Evolutionary conservation across 2,797 vertebrate genomes (phyloP), one percentile per base, ranked within the genome.

Genomic region (Carcharodon carcharias): DNA sequence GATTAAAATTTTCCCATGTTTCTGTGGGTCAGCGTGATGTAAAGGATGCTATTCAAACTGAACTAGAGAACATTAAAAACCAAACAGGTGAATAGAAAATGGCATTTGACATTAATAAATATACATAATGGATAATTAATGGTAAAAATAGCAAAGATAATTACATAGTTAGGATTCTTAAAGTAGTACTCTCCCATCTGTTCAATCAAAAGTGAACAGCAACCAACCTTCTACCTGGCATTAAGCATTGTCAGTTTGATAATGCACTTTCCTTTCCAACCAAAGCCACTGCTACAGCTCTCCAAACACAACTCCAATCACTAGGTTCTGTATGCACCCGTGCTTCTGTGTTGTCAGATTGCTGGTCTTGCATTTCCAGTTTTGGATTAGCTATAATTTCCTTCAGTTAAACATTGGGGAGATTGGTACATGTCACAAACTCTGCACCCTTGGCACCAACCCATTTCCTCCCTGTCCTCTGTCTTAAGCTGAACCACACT

Each of bases 81-180:
- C 11, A 50, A 88, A 56, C 85, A 54, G 31, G 23, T 28, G 85
- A 56, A 88, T 63, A 63, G 35, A 61, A 91, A 91, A 91, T 58
- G 56, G 54, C 54, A 91, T 91, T 56, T 91, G 56, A 91, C 56
- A 58, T 91, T 58, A 58, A 31, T 28, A 91, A 91, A 56, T 91
- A 56, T 91, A 91, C 2, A 7, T 88, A 50, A 88, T 89, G 87
- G 28, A 12, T 88, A 88, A 88, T 56, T 88, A 88, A 9, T 88
- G 50, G 23, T 50, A 28, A 89, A 89, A 56, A 56, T 89, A 56
- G 26, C 54, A 58, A 89, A 31, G 54, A 58, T 89, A 89, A 58
- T 89, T 82, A 82, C 77, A 80, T 80, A 82, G 77, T 40, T 82
- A 82, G 77, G 77, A 18, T 40, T 82, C 77, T 82, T 58, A 89